Base-by-base conservation (phyloP, 92 coral and sea anemone genomes). In the Galaxea fascicularis region DNA sequence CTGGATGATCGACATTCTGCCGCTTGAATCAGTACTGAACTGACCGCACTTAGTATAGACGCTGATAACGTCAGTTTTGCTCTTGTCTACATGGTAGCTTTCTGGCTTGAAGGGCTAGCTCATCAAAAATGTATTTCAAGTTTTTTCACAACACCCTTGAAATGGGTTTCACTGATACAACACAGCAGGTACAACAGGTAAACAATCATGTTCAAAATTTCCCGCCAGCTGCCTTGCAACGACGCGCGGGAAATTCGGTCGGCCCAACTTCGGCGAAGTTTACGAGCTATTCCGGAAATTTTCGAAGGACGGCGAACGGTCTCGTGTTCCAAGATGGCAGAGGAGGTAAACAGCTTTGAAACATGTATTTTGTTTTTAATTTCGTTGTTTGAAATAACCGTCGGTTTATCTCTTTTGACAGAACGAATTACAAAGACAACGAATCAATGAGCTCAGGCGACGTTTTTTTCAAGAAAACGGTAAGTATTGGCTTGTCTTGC, bases 401-500 rank as follows among this genome's bases (percentile, higher is more conserved):
- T 57, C 58, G 44, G 35, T 67, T 56, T 86, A 5, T 49, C 46
- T 45, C 54, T 83, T 27, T 78, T 87, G 62, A 24, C 86, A 93
- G 96, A 85, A 69, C 60, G 90, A 79, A 20, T n/a, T 77, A 18
- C 93, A 93, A 46, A 88, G 68, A 39, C 62, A 74, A 71, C 56
- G 73, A 24, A 89, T 91, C 77, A 78, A 68, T 15, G 95, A 88
- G 76, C 77, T 87, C 12, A 86, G 93, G 24, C 76, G 73, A 47
- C 91, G 92, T 49, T 93, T 93, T 89, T 93, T 93, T 47, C 87
- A 71, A 0, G 93, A 93, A 44, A 79, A 93, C 39, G 95, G 98
- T 93, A 59, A 89, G 92, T 4, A 15, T 26, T 10, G n/a, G 8
- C 21, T 3, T 8, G 26, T 9, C 24, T 3, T 45, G 9, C 17